Base-by-base conservation (phyloP, 1,140 invertebrate genomes). In the Olivierus martensii region DNA sequence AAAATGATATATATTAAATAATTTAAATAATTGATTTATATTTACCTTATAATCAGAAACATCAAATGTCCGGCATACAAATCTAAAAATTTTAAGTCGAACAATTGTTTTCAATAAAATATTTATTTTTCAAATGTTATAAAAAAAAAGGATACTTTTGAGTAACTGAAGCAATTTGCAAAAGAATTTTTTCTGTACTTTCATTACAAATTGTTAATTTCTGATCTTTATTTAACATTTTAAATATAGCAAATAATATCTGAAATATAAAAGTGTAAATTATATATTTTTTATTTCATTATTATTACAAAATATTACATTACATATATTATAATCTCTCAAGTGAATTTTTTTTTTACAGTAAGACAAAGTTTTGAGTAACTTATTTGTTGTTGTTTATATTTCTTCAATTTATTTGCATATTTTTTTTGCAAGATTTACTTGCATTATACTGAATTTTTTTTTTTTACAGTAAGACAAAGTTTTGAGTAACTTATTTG, bases 221-320 rank as follows among this genome's bases (percentile, higher is more conserved):
- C 38, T 52, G 34, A 47, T 48, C 56, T 54, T 61, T 65, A 10
- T 37, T 52, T n/a, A 66, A 50, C 41, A 50, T 49, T 61, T 66
- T 68, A 15, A 65, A 64, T 34, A 68, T 63, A 22, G 57, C 61
- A 63, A 61, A 67, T 43, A 69, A 45, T 55, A 66, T 60, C 68
- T 65, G 59, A 55, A 62, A 62, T 65, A 63, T 51, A 73, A 76
- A 17, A 14, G 77, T 77, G 67, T 71, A 77, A 60, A 82, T 38
- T 46, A 5, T 28, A 52, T 17, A 37, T n/a, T n/a, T n/a, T n/a
- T n/a, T n/a, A n/a, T n/a, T n/a, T n/a, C n/a, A n/a, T n/a, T n/a
- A n/a, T n/a, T n/a, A n/a, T n/a, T n/a, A n/a, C n/a, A n/a, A n/a
- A n/a, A n/a, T n/a, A n/a, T n/a, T n/a, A n/a, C n/a, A n/a, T n/a